phyloP scores from a whole-genome alignment of 2,888 invertebrate species.

The Scrobipalpa costella region DNA sequence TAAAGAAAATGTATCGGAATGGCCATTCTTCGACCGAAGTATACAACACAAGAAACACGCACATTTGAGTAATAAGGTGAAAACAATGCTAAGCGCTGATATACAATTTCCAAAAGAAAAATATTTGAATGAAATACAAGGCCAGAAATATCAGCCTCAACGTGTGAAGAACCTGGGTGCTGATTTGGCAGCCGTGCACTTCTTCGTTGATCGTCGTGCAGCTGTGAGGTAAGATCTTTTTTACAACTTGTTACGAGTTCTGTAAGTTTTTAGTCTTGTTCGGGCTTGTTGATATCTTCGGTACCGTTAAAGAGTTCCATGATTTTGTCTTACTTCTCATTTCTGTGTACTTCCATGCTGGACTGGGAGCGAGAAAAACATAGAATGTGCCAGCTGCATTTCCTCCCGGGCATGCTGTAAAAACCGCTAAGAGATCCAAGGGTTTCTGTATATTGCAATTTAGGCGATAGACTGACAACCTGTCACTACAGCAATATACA shows the following conservation, averaged over 20 bases:
- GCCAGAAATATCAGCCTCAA: constrained; percentile 82
- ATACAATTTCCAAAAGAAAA: neutral
- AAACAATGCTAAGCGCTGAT: neutral
- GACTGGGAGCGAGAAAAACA: too few species aligned
- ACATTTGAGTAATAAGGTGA: neutral
- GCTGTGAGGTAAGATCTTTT: constrained; percentile 80
- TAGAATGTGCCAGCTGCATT: too few species aligned
- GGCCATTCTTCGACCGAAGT: neutral
- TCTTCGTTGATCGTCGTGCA: constrained; percentile 88
- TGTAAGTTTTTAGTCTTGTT: too few species aligned
- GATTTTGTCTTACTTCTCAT: too few species aligned
- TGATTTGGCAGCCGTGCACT: constrained; percentile 93
- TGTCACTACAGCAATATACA: too few species aligned
- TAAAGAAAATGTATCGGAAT: neutral
- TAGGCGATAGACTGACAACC: too few species aligned
- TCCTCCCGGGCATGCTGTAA: too few species aligned
- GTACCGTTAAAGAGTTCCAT: too few species aligned
- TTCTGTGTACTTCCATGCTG: too few species aligned
- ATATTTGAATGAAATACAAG: constrained; percentile 48
- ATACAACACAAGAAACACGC: neutral
- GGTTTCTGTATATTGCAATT: too few species aligned
- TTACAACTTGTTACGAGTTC: neutral
- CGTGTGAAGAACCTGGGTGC: constrained; percentile 85
- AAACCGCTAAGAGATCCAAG: too few species aligned
- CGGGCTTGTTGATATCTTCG: too few species aligned